Evolutionary conservation across 2,888 invertebrate species (phyloP).

Genomic region (Nowickia ferox): DNA sequence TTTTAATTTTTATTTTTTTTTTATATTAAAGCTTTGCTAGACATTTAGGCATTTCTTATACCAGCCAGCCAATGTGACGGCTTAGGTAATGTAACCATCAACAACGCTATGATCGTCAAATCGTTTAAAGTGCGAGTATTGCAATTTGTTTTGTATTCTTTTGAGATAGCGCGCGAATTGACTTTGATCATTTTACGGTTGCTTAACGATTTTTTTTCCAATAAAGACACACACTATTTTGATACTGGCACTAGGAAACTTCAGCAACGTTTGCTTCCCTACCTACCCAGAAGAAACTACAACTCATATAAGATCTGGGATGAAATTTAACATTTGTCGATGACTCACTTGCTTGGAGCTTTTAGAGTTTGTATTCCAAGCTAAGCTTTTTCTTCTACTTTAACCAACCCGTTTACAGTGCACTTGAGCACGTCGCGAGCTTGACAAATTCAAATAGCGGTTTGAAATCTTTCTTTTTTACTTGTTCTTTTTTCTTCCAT

Average conservation of each 20-base stretch:
- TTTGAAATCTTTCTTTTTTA: conserved; percentile 52
- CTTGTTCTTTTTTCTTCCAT: neutral
- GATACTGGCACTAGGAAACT: conserved; percentile 18
- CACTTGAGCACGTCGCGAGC: conserved; percentile 72
- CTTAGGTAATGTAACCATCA: conserved; percentile 47
- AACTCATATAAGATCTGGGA: conserved; percentile 27
- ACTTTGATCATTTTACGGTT: conserved; percentile 82
- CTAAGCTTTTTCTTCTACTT: conserved; percentile 41
- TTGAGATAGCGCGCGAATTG: conserved; percentile 81
- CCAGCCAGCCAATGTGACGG: conserved; percentile 61
- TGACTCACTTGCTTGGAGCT: conserved; percentile 62
- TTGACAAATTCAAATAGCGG: conserved; percentile 73
- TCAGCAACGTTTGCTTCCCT: conserved; percentile 33
- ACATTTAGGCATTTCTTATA: conserved; percentile 65
- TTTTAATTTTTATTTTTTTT: neutral
- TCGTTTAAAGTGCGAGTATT: conserved; percentile 69
- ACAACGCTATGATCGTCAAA: conserved; percentile 38
- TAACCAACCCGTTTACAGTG: conserved; percentile 48
- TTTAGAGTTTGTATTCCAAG: conserved; percentile 42
- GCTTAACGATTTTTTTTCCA: conserved; percentile 73
- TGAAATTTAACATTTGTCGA: conserved; percentile 25
- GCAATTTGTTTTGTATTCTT: conserved; percentile 74
- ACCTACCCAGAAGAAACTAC: conserved; percentile 7
- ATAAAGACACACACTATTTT: neutral
- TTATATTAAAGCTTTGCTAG: conserved; percentile 55